Conservation (phyloP, 2,888 invertebrate species). For the Macrosoma leucophasiata region DNA sequence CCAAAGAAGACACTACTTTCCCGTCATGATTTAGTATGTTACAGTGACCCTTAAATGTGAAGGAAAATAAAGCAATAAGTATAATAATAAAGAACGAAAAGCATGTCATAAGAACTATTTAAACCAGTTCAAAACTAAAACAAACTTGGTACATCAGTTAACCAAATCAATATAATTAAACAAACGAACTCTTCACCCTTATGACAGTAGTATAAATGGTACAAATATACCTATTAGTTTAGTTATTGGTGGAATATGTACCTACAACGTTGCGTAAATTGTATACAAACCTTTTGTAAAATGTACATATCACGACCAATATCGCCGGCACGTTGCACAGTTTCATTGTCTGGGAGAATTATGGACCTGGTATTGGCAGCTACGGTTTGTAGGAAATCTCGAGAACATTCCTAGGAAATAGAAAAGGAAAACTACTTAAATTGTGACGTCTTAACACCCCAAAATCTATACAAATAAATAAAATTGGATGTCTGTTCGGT, state of each 20-base stretch:
- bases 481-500: too few relatives aligned
- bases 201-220: not conserved
- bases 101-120: too few relatives aligned
- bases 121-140: too few relatives aligned
- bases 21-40: constrained; percentile 47
- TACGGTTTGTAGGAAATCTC: constrained; percentile 62
- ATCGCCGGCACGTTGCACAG: constrained; percentile 64
- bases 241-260: not conserved
- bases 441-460: too few relatives aligned
- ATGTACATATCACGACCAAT: constrained; percentile 70
- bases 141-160: too few relatives aligned
- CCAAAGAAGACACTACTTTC: constrained; percentile 39
- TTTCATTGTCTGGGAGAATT: constrained; percentile 62
- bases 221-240: not conserved
- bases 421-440: constrained; percentile 16
- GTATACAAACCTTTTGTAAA: constrained; percentile 60
- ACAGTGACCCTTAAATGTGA: constrained; percentile 71
- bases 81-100: too few relatives aligned
- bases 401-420: constrained; percentile 44
- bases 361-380: constrained; percentile 55
- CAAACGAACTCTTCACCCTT: too few relatives aligned
- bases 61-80: too few relatives aligned
- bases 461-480: too few relatives aligned
- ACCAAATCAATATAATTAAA: too few relatives aligned
- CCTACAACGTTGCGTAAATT: constrained; percentile 5